Base-by-base conservation (phyloP, 2,888 invertebrate species). In the Cheilosia grossa region DNA sequence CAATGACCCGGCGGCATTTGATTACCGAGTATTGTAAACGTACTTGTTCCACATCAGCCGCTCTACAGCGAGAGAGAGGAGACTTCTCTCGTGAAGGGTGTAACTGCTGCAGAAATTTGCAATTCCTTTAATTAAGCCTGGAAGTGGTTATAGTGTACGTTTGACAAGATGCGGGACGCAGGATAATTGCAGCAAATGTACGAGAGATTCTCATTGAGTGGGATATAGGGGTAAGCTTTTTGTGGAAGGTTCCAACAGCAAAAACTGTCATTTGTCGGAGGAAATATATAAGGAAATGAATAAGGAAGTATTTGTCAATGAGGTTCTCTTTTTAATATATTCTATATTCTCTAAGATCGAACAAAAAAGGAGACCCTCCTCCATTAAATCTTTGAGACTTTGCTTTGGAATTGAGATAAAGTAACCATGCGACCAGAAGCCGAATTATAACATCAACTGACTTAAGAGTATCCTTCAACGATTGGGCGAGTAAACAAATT, bases 1-100 rank as follows among this genome's bases (percentile, higher is more conserved):
- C 47, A 70, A 47, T 70, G 69, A 70, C 69, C 69, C 37, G 66
- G 51, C 27, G 72, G 40, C 58, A 69, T 56, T 56, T 69, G 47
- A 69, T 56, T 69, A 9, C 15, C n/a, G 24, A 67, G 40, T 40
- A 17, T 53, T 40, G 40, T 10, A 24, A 21, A 2, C 13, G 1
- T 19, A 42, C n/a, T 61, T 17, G 15, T 6, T n/a, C 44, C 17
- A 44, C 17, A 33, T 33, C 44, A 37, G 47, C 33, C 37, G 54
- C 64, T 33, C 47, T 27, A 27, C 27, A 27, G 6, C 0, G 27
- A 27, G 24, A 24, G 51, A 27, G n/a, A 21, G 30, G 24, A 10
- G 37, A 21, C 6, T 33, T 21, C 30, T 30, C 30, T 30, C 17
- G 30, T 2, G 30, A 54, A 56, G 53, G 49, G 33, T 64, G 15